These are phyloP conservation scores for Ramazzottius varieornatus DNA, from an alignment of 2,888 invertebrate genomes.

Conservation along the genomic window DNA sequence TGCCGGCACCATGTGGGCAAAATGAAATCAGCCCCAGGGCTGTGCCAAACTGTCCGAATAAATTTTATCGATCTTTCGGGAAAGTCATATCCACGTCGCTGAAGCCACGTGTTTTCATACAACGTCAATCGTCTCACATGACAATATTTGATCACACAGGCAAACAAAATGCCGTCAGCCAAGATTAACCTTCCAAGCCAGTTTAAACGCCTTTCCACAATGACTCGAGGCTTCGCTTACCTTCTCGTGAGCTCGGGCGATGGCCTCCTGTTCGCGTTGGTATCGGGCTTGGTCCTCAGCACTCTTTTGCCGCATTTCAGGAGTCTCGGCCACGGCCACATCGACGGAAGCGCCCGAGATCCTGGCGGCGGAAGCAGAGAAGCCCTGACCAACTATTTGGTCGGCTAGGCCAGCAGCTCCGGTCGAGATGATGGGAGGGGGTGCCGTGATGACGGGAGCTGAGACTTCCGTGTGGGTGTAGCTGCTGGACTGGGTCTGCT, in stretches of 20 bases:
- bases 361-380: neutral
- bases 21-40: no score
- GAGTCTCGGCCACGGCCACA: neutral
- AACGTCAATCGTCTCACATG: no score
- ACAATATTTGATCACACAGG: no score
- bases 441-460: neutral
- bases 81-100: no score
- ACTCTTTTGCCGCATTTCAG: neutral
- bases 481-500: neutral
- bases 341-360: neutral
- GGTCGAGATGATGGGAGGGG: neutral
- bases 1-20: no score
- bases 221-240: no score
- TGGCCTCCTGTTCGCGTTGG: neutral
- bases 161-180: no score
- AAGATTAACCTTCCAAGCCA: no score
- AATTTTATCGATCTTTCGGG: no score
- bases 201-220: no score
- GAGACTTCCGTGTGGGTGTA: slow-evolving; percentile 3
- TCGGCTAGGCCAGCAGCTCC: neutral
- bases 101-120: no score
- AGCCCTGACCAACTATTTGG: neutral
- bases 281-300: neutral
- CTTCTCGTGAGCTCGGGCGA: neutral
- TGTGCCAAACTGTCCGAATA: no score